Percentiles rank a stretch among this genome's conserved stretches.
Conservation (phyloP, 2,113 vertebrate species). For the Sigmodon hispidus region DNA sequence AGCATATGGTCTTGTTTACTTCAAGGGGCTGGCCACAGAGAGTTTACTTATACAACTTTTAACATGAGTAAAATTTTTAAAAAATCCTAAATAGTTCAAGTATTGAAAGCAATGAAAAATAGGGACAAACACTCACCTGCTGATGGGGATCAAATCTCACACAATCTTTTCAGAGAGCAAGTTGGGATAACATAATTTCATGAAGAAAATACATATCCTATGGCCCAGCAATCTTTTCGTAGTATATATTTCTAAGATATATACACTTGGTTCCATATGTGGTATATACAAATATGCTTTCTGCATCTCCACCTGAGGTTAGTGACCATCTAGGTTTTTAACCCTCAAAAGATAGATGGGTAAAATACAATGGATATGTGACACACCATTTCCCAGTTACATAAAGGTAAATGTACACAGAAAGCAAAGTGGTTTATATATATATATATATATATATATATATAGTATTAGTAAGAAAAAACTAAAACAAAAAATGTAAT, state of each 20-base stretch:
- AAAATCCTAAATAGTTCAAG: background rate
- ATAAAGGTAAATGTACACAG: background rate
- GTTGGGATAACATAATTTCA: constrained; percentile 10
- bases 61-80: background rate
- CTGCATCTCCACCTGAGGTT: background rate
- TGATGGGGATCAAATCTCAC: constrained; percentile 22
- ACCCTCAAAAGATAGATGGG: background rate
- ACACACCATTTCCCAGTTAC: background rate
- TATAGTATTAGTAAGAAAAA: background rate
- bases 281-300: constrained; percentile 34
- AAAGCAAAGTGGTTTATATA: background rate
- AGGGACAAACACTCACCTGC: background rate
- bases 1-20: too few species aligned
- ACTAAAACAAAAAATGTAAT: constrained; percentile 11
- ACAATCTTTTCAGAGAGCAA: constrained; percentile 28
- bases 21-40: too few species aligned
- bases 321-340: constrained; percentile 17
- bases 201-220: constrained; percentile 37
- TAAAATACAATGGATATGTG: background rate
- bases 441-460: background rate
- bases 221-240: constrained; percentile 23
- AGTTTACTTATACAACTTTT: background rate
- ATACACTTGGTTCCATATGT: background rate
- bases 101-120: background rate
- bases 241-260: background rate